phyloP scores from a whole-genome alignment of 2,113 vertebrate genomes.

The Lepisosteus oculatus region DNA sequence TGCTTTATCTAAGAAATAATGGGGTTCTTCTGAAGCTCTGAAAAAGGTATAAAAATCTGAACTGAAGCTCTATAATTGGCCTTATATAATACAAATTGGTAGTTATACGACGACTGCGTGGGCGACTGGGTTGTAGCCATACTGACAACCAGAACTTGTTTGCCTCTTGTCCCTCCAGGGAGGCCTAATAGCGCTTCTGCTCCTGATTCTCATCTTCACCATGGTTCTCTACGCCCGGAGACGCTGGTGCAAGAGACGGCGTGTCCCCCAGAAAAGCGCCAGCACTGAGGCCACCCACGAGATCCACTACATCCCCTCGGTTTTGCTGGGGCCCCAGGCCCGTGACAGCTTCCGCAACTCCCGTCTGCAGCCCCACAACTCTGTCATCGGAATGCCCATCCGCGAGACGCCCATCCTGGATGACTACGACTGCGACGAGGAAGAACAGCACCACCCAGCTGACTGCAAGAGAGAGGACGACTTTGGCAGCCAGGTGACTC shows the following conservation, averaged over 20 bases:
- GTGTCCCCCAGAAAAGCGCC: slow-evolving; percentile 92
- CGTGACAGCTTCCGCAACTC: slow-evolving; percentile 83
- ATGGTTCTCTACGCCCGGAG: slow-evolving; percentile 89
- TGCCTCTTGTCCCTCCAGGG: slow-evolving; percentile 64
- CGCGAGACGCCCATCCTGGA: slow-evolving; percentile 95
- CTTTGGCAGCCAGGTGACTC: slow-evolving; percentile 68
- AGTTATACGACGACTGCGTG: neutral
- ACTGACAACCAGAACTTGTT: neutral
- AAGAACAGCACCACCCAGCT: slow-evolving; percentile 69
- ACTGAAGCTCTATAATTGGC: too few species aligned
- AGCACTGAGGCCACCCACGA: slow-evolving; percentile 96
- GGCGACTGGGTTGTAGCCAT: neutral
- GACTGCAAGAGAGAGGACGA: slow-evolving; percentile 75
- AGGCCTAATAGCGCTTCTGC: slow-evolving; percentile 87
- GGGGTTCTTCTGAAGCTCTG: too few species aligned
- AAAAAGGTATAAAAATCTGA: too few species aligned
- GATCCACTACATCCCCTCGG: slow-evolving; percentile 97
- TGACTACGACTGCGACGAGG: slow-evolving; percentile 88
- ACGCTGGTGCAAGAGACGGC: slow-evolving; percentile 88
- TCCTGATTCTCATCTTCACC: slow-evolving; percentile 90
- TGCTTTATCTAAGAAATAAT: too few species aligned
- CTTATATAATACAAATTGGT: too few species aligned
- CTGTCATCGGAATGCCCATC: slow-evolving; percentile 91
- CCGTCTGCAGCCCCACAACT: slow-evolving; percentile 80
- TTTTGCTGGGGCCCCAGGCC: slow-evolving; percentile 87